Conservation (phyloP, 2,797 vertebrate species). For the Neomorphus geoffroyi region DNA sequence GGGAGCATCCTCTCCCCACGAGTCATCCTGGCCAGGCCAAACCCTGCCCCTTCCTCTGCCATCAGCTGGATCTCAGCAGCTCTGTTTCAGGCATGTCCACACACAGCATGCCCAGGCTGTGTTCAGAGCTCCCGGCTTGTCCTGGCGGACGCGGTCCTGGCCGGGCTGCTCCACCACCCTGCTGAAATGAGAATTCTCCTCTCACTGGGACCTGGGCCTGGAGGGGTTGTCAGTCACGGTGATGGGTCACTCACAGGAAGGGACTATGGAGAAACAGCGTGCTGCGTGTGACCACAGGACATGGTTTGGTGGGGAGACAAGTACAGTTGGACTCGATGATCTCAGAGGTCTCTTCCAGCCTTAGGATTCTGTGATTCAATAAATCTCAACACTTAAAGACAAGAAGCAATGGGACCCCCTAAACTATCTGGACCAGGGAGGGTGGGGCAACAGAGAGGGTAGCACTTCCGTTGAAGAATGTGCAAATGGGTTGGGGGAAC, state of each 20-base stretch:
- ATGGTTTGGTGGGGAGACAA: no score
- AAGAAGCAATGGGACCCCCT: neutral
- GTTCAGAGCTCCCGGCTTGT: neutral
- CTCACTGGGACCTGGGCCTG: neutral
- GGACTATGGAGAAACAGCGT: neutral
- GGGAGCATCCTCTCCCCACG: slow-evolving; percentile 43
- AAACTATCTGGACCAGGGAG: neutral
- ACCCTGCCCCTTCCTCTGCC: neutral
- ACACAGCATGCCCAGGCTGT: neutral
- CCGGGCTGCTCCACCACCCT: neutral
- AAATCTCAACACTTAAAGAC: neutral
- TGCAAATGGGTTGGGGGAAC: neutral
- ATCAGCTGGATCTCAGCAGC: neutral
- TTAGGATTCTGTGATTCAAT: no score
- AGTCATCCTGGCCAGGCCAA: slow-evolving; percentile 8
- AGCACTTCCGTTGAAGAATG: neutral
- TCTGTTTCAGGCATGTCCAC: neutral
- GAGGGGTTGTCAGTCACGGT: rapidly evolving
- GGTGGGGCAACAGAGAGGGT: neutral
- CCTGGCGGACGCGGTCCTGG: neutral
- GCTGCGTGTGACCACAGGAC: neutral
- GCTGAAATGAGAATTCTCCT: neutral
- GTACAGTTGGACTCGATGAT: no score
- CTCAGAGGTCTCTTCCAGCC: no score
- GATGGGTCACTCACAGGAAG: neutral